phyloP scores from a whole-genome alignment of 2,888 invertebrate genomes.

The Bombyx huttoni region DNA sequence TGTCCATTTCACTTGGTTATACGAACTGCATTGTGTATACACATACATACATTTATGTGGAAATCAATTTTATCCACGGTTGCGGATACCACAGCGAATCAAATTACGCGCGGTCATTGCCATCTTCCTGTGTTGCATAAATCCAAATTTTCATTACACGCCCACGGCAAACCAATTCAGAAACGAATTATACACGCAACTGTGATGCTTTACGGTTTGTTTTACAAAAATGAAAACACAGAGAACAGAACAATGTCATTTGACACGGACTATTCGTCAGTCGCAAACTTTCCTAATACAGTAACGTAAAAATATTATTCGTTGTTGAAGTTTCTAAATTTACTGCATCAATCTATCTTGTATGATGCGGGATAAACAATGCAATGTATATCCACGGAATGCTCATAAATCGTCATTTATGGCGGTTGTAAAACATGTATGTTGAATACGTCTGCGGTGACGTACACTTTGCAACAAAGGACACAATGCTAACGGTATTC shows the following conservation, averaged over 20 bases:
- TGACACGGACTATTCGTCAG: neutral
- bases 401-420: conserved; percentile 23
- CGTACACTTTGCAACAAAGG: conserved; percentile 2
- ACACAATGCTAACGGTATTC: conserved; percentile 23
- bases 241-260: neutral
- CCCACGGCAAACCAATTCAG: neutral
- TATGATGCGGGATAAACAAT: conserved; percentile 35
- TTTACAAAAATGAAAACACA: neutral
- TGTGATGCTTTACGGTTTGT: conserved; percentile 2
- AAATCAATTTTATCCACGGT: conserved; percentile 56
- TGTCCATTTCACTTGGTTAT: conserved; percentile 14
- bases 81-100: conserved; percentile 53
- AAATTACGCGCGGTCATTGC: conserved; percentile 58
- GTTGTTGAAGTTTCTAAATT: too few species aligned
- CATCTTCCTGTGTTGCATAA: conserved; percentile 51
- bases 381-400: conserved; percentile 20
- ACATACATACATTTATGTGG: conserved; percentile 20
- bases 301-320: conserved; percentile 1
- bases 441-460: neutral
- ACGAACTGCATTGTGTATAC: conserved; percentile 9
- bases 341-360: neutral
- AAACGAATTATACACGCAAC: conserved; percentile 3
- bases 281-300: neutral
- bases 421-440: conserved; percentile 16
- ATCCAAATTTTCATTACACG: conserved; percentile 23